phyloP scores from a whole-genome alignment of 2,113 vertebrate genomes.

The Leptodactylus fuscus region DNA sequence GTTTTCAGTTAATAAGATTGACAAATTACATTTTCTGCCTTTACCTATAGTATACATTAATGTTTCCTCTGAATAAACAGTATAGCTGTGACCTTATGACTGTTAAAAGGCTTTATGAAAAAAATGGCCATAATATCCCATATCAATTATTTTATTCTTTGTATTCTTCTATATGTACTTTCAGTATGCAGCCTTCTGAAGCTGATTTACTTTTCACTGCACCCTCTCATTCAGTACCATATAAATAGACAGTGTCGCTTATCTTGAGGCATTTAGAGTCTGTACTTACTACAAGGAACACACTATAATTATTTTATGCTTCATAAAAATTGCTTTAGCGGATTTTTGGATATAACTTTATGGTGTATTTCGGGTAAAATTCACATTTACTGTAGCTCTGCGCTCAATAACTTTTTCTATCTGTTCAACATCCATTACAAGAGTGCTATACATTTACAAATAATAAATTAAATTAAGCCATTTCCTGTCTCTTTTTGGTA shows the following conservation, averaged over 20 bases:
- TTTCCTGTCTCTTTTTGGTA: slow-evolving; percentile 52
- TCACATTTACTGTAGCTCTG: slow-evolving; percentile 44
- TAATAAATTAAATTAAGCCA: slow-evolving; percentile 41
- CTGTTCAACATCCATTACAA: slow-evolving; percentile 33
- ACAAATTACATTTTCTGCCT: no score
- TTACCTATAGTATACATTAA: no score
- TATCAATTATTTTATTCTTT: neutral
- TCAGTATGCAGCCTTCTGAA: neutral
- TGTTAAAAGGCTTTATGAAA: no score
- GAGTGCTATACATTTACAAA: slow-evolving; percentile 41
- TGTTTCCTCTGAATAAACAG: no score
- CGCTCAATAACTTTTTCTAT: slow-evolving; percentile 34
- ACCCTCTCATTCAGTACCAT: neutral
- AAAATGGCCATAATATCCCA: neutral
- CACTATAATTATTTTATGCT: slow-evolving; percentile 32
- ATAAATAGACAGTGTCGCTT: neutral
- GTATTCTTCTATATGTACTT: neutral
- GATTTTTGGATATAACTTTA: slow-evolving; percentile 21
- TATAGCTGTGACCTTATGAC: no score
- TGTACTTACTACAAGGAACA: slow-evolving; percentile 16
- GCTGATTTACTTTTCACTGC: neutral
- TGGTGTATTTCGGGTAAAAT: slow-evolving; percentile 37
- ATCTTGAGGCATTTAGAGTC: neutral
- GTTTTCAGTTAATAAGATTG: no score
- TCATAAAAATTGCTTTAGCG: slow-evolving; percentile 15